Base-by-base conservation (phyloP, 2,113 vertebrate species). In the Rhinichthys klamathensis region DNA sequence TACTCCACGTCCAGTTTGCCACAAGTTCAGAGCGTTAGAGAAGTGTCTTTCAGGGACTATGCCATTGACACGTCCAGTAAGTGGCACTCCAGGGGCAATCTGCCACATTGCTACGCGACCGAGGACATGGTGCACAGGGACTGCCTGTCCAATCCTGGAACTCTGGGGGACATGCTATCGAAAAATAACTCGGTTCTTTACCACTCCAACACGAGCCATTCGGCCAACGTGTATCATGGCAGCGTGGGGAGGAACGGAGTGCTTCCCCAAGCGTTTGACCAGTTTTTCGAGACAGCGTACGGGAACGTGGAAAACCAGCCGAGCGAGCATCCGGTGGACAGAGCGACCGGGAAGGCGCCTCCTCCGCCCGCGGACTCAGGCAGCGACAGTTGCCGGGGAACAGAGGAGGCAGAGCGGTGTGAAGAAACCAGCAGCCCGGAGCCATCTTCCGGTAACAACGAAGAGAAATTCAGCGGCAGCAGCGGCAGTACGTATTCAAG, bases 41-140 rank as follows among this genome's bases (percentile, higher is more conserved):
- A 99, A 92, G 97, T 99, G 91, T 97, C 98, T 94, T 99, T 99
- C 96, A 96, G 98, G 91, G 98, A 99, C 94, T 99, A 98, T 95
- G 97, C 96, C 94, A 97, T 99, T 94, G 98, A 98, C 91, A 92
- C 97, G 82, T 95, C 98, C 92, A 95, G 94, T 94, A 99, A 99
- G 91, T 99, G 98, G 98, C 97, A 99, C 96, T 96, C 97, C 95
- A 95, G 97, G 93, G 97, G 95, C 92, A 97, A 96, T 91, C 95
- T 99, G 89, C 93, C 97, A 74, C 98, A 98, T 92, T 99, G 97
- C 95, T 99, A 97, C 93, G 93, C 95, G 63, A 92, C 96, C 70
- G 97, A 99, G 93, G 98, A 99, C 93, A 94, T 97, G 85, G 96
- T 96, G 95, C 98, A 98, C 96, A 96, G 97, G 93, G 98, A 99